These are phyloP conservation scores for Heliconius erato DNA, from an alignment of 2,888 invertebrate genomes.

Conservation along the genomic window DNA sequence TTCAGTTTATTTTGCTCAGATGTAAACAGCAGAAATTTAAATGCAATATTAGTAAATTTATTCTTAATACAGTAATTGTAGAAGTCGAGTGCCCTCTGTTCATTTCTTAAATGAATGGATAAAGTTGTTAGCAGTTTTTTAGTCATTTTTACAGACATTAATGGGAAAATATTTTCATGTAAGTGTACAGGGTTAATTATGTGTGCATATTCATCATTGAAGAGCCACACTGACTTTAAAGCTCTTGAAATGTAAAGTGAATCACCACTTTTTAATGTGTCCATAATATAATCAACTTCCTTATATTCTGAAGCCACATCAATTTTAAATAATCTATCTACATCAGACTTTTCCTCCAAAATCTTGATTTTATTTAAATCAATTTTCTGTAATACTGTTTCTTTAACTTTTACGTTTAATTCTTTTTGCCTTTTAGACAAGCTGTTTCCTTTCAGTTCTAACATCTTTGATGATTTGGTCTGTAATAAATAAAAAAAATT, in stretches of 20 bases:
- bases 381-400: constrained; percentile 43
- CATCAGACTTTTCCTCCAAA: constrained; percentile 59
- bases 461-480: constrained; percentile 35
- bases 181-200: constrained; percentile 65
- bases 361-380: constrained; percentile 58
- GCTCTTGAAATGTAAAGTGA: constrained; percentile 66
- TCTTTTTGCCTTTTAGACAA: constrained; percentile 55
- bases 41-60: constrained; percentile 58
- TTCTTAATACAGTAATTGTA: constrained; percentile 62
- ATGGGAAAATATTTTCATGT: constrained; percentile 65
- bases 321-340: constrained; percentile 70
- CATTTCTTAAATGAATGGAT: constrained; percentile 59
- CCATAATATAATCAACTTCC: constrained; percentile 66
- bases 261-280: constrained; percentile 68
- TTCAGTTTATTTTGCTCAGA: constrained; percentile 63
- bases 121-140: constrained; percentile 63
- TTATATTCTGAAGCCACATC: constrained; percentile 68
- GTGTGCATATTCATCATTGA: constrained; percentile 58
- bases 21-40: constrained; percentile 65
- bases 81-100: constrained; percentile 60
- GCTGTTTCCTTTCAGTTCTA: constrained; percentile 49
- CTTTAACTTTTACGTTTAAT: constrained; percentile 50
- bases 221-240: constrained; percentile 68
- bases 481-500: background rate
- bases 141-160: constrained; percentile 71